Evolutionary conservation across 2,888 invertebrate genomes (phyloP).

Genomic region (Scaeva pyrastri): DNA sequence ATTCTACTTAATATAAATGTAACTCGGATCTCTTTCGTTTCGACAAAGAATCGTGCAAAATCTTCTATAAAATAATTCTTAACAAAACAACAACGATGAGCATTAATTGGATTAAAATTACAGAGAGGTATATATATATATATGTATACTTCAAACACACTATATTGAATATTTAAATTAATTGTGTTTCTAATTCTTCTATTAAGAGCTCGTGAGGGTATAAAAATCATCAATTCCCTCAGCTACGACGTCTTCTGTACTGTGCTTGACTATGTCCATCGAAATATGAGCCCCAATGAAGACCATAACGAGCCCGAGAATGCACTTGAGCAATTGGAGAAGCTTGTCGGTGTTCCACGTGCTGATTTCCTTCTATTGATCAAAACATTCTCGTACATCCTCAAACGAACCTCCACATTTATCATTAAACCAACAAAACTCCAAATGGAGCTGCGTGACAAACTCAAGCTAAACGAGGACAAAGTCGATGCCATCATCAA

Average conservation of each 20-base stretch:
- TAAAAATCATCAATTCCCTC: constrained; percentile 83
- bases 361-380: constrained; percentile 82
- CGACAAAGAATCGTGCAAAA: neutral
- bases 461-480: constrained; percentile 84
- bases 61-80: neutral
- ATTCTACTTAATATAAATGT: neutral
- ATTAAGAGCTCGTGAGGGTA: constrained; percentile 82
- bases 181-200: neutral
- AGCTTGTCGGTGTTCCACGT: constrained; percentile 82
- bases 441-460: constrained; percentile 84
- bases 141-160: neutral
- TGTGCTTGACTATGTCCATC: constrained; percentile 82
- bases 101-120: constrained; percentile 81
- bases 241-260: constrained; percentile 82
- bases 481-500: constrained; percentile 86
- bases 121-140: constrained; percentile 81
- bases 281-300: constrained; percentile 81
- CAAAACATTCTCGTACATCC: constrained; percentile 84
- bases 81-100: constrained; percentile 77
- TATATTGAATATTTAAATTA: neutral
- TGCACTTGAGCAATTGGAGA: constrained; percentile 82
- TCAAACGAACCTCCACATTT: constrained; percentile 85
- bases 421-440: constrained; percentile 85
- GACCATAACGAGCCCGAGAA: constrained; percentile 81
- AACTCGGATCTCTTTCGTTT: neutral